Evolutionary conservation across 2,888 invertebrate species (phyloP), one percentile per base, ranked within the genome.

Genomic region (Drosophila kuntzei): DNA sequence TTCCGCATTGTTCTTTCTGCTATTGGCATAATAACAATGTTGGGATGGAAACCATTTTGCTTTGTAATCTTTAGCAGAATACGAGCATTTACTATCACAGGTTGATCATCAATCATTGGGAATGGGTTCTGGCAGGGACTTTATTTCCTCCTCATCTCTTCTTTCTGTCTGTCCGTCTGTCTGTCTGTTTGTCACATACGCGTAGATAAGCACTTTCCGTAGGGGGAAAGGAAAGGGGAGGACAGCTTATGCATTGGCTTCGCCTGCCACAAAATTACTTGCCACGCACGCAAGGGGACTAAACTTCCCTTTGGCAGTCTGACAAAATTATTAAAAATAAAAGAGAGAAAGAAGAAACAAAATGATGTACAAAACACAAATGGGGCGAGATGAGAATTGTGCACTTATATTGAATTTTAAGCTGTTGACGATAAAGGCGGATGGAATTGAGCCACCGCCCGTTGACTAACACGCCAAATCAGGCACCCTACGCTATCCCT

Each of bases 361-460:
- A 32, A 54, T 53, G 41, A 43, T 46, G 44, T 18, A 54, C 3
- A 49, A 50, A 39, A 11, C 57, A 51, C 64, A 71, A 71, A 76
- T 72, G 57, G 62, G 32, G 67, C 51, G 57, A 59, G 61, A 54
- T 58, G 36, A 60, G 51, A 64, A 71, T 46, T 68, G 62, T 65
- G 47, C 57, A 80, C 83, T 76, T 83, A 83, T 83, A 80, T 80
- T 80, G 80, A 80, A 86, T 86, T 86, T 86, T 70, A 83, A 73
- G 87, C 80, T 80, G 63, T 61, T 66, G 71, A 67, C 73, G 84
- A 73, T 73, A 70, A 75, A 66, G 51, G 36, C 60, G 66, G 58
- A 69, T 58, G 79, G 76, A 79, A 67, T 59, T 71, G 70, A 57
- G 73, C 63, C 80, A 64, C 58, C 76, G 37, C 71, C 71, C 73